Percentiles rank a stretch among this genome's conserved stretches.
Evolutionary conservation across 2,797 vertebrate species (phyloP).

Genomic region (Enteromius radiatus): DNA sequence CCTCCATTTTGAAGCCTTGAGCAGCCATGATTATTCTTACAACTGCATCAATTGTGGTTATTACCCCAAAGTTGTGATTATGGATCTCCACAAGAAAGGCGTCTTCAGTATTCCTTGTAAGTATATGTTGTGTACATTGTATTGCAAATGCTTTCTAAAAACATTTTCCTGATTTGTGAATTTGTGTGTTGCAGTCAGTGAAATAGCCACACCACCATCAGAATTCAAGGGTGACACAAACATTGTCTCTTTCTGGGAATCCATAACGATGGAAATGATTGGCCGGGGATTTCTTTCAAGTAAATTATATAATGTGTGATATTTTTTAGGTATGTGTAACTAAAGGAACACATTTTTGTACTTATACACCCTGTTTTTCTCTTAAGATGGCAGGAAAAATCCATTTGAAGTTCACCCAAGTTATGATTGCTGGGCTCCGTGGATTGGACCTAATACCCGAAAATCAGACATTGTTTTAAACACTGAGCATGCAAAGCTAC

Average conservation of each 20-base stretch:
- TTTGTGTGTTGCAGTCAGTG: neutral
- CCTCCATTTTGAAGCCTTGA: slow-evolving; percentile 26
- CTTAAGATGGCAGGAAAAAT: slow-evolving; percentile 1
- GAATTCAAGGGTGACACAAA: neutral
- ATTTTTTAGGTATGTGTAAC: neutral
- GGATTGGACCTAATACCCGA: slow-evolving; percentile 7
- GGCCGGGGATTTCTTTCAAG: neutral
- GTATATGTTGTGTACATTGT: slow-evolving; percentile 6
- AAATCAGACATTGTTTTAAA: neutral
- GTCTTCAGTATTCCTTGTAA: slow-evolving; percentile 30
- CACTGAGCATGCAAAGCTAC: slow-evolving; percentile 6
- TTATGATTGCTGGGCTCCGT: slow-evolving; percentile 5
- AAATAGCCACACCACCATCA: neutral
- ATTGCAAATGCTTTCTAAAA: slow-evolving; percentile 13
- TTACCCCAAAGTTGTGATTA: slow-evolving; percentile 9
- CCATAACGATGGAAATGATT: neutral
- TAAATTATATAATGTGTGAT: neutral
- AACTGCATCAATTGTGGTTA: slow-evolving; percentile 18
- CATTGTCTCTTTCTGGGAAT: neutral
- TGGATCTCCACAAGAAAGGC: slow-evolving; percentile 38
- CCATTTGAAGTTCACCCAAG: neutral
- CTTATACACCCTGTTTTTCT: neutral
- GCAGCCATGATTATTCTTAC: neutral
- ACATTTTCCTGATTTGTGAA: neutral
- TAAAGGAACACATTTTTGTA: neutral